Base-by-base conservation (phyloP, 1,140 invertebrate species). In the Heterodera schachtii region DNA sequence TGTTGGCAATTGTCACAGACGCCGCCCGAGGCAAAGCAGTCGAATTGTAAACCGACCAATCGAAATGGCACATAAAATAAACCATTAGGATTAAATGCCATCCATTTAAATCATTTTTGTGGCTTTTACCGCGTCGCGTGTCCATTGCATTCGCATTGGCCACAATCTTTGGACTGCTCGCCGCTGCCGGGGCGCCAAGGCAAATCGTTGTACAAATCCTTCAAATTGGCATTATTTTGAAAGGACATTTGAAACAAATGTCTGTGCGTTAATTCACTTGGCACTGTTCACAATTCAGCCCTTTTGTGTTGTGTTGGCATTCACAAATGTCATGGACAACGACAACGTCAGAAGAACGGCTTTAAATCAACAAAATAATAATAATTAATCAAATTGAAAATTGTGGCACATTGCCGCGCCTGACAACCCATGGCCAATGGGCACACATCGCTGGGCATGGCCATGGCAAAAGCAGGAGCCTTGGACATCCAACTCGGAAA, bases 401-500 rank as follows among this genome's bases (percentile, higher is more conserved):
- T 31, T 31, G 31, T 31, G 31, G 31, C 31, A 31, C 75, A 57
- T 76, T 76, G 77, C 77, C 66, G 77, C 70, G 41, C 47, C 31
- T n/a, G 70, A 1, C 57, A 73, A 70, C 84, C 79, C 44, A 31
- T 77, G 60, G 43, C 66, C 81, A 31, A 74, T 90, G 0, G 96
- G 95, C 46, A 98, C 91, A 91, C 97, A 99, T 70, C 94, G 92
- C 16, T 94, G 95, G 7, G 98, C 97, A 90, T 99, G 98, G 19
- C 98, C 98, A 90, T 99, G 98, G 90, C 98, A 99, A 0, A 96
- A 98, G 90, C 98, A 99, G n/a, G 95, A 98, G 1, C 98, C 98
- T 86, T 97, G 92, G 0, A 99, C 96, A 9, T 96, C 94, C 95
- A 99, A 97, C 87, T 97, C 95, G 88, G 94, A 95, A 81, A 98